Evolutionary conservation across 2,888 invertebrate genomes (phyloP), one percentile per base, ranked within the genome.

Genomic region (Galerucella pusilla): DNA sequence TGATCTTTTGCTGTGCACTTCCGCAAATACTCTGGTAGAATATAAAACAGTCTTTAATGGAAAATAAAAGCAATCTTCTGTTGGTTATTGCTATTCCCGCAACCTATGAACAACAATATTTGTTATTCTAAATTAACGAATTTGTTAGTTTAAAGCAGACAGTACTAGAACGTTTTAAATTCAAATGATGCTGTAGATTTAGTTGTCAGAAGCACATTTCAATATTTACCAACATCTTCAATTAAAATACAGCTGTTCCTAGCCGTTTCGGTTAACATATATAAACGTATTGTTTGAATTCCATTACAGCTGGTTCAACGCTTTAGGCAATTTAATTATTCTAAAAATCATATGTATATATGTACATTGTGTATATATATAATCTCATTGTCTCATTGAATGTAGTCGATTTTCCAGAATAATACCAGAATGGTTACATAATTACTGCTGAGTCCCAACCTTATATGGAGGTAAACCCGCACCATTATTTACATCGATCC

Each of bases 401-500:
- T 54, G 46, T 46, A 68, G 59, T 60, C 59, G 45, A 60, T 59
- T 68, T 60, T 60, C 12, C 25, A 60, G 25, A 68, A 68, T 14
- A 60, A 46, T 60, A 14, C 45, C 46, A 11, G 12, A 28, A 68
- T 60, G 5, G 35, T 68, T 60, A 45, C 60, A 20, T 16, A 68
- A 60, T 59, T 49, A 42, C 45, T 16, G 60, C 45, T 16, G 60
- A 68, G 25, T 9, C 46, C 42, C 11, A 12, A 59, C 42, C 20
- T 60, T 46, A n/a, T 20, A 68, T 68, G 45, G 60, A 68, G 60
- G 45, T 68, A 60, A 68, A 25, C 46, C 20, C 20, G 28, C 42
- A n/a, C 20, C 20, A 28, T 46, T 69, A 69, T 69, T 61, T 69
- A 69, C 49, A 61, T 35, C 12, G 61, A 69, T 28, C 14, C 42